A percentile compares a stretch with the other conserved stretches of the same genome.
Evolutionary conservation across 2,888 invertebrate species (phyloP).

Genomic region (Autographa pulchrina): DNA sequence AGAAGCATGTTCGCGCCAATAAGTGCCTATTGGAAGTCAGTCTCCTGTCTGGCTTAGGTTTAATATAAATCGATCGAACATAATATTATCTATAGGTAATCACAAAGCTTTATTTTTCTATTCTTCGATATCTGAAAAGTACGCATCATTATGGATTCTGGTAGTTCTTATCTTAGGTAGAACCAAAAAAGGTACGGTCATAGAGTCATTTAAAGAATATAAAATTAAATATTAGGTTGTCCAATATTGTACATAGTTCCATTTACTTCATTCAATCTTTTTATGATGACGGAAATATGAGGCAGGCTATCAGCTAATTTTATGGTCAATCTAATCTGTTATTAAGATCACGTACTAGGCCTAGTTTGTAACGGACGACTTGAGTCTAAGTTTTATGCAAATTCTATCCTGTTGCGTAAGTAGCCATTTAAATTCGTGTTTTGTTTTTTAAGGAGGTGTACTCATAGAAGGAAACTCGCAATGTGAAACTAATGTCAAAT

Average conservation of each 20-base stretch:
- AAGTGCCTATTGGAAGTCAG: conserved; percentile 1
- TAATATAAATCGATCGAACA: neutral
- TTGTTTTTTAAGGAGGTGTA: conserved; percentile 32
- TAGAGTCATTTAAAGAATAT: neutral
- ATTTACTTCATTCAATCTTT: neutral
- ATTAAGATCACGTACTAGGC: conserved; percentile 45
- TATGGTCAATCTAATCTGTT: conserved; percentile 17
- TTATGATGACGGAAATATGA: conserved; percentile 4
- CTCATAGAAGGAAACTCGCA: conserved; percentile 1
- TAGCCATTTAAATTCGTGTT: conserved; percentile 28
- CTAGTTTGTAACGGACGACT: conserved; percentile 27
- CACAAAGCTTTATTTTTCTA: too few species aligned
- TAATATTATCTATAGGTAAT: too few species aligned
- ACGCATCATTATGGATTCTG: too few species aligned
- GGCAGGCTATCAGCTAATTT: neutral
- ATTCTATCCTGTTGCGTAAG: conserved; percentile 44
- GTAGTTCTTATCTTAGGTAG: too few species aligned
- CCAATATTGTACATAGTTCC: neutral
- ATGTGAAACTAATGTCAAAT: neutral
- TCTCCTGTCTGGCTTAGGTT: conserved; percentile 5
- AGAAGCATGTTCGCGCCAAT: conserved; percentile 21
- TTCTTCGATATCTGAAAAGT: too few species aligned
- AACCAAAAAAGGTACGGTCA: neutral
- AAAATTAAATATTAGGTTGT: neutral
- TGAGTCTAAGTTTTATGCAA: conserved; percentile 52